Evolutionary conservation across 2,888 invertebrate species (phyloP), one percentile per base, ranked within the genome.

Genomic region (Scaeva pyrastri): DNA sequence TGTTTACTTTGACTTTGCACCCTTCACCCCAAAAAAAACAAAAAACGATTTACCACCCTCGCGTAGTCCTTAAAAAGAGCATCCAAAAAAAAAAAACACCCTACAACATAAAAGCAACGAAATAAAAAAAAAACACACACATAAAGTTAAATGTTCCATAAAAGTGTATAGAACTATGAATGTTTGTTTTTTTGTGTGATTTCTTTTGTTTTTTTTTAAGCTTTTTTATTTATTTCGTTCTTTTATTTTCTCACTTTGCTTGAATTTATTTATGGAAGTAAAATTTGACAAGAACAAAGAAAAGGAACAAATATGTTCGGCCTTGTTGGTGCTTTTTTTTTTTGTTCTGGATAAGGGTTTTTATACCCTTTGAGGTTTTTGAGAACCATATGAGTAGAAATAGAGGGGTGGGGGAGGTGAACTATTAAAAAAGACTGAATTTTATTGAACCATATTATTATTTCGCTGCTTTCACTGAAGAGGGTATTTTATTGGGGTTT

Each of bases 181-280:
- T 68, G 50, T 68, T 55, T 11, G 5, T 41, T 70, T 39, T 56
- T 56, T 56, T 71, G 41, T 71, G 56, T 26, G 56, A 45, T 31
- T 58, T 52, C 43, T 56, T 43, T 71, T 71, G 56, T 41, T 31
- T 56, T 52, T 36, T 39, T 39, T n/a, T n/a, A n/a, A n/a, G n/a
- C n/a, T n/a, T n/a, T n/a, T n/a, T n/a, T n/a, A n/a, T n/a, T n/a
- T 12, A 21, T 41, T 56, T 56, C 12, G 31, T 70, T 39, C 70
- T 55, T 71, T 43, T 71, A 41, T 58, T 45, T 71, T 71, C 56
- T 56, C 68, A 68, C 68, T 68, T 68, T 68, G 52, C 52, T 68
- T 68, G 50, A 68, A 68, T 52, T 52, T 68, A 68, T 68, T 68
- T 52, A 68, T 68, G 68, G 23, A 66, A 66, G 66, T 36, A 48